Conservation (phyloP, 2,113 vertebrate species). For the Oncorhynchus tshawytscha region DNA sequence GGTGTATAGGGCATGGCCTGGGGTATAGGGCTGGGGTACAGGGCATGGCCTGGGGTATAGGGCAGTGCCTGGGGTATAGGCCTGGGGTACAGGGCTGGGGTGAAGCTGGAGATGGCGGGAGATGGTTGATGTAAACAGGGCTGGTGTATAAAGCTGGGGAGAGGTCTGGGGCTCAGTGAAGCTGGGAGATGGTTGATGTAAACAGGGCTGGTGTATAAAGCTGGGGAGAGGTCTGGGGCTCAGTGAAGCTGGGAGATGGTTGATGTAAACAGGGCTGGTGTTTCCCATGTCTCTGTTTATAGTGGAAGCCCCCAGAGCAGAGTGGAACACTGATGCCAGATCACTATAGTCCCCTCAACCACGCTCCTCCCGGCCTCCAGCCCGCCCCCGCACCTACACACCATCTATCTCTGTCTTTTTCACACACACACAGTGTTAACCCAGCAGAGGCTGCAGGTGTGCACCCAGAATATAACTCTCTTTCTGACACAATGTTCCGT, state of each 20-base stretch:
- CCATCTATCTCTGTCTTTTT: constrained; percentile 55
- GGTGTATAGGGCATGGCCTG: too few species aligned
- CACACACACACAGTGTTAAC: constrained; percentile 3
- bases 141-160: background rate
- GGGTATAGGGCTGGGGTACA: too few species aligned
- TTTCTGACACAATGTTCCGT: background rate
- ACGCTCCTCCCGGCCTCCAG: constrained; percentile 7
- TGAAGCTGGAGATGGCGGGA: too few species aligned
- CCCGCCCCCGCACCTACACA: constrained; percentile 47
- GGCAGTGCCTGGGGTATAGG: too few species aligned
- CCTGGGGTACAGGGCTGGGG: too few species aligned
- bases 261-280: constrained; percentile 68
- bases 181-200: too few species aligned
- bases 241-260: constrained; percentile 42
- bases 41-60: too few species aligned
- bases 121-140: too few species aligned
- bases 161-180: background rate
- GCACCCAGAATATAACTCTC: background rate
- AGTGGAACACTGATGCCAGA: constrained; percentile 38
- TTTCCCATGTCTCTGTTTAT: constrained; percentile 76
- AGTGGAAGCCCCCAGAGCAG: constrained; percentile 66
- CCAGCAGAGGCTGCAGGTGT: constrained; percentile 8
- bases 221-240: background rate
- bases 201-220: background rate
- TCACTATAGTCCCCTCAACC: constrained; percentile 60